Base-by-base conservation (phyloP, 2,888 invertebrate genomes). In the Cryptus viduatorius region DNA sequence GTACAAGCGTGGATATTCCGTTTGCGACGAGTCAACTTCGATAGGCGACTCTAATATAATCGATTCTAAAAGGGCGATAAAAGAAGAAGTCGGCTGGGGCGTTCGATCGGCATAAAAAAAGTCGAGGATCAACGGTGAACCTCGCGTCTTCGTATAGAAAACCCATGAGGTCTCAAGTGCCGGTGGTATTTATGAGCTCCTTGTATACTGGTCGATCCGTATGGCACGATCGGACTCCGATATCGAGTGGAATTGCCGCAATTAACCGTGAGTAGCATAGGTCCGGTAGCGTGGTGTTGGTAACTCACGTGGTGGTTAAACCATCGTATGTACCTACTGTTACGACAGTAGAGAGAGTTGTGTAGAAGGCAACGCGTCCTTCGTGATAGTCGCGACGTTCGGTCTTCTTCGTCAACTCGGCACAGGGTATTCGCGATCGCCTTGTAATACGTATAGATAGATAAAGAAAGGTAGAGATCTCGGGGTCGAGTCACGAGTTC, bases 261-360 rank as follows among this genome's bases (percentile, higher is more conserved):
- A 87, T 87, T 84, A 87, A 79, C 46, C 78, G 68, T 78, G 71
- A 85, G 87, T 82, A 81, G 83, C 77, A 83, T 81, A 71, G 75
- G 50, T 81, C 64, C 48, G 64, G 44, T 48, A 67, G 50, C 65
- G 53, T 7, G 31, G 29, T 46, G n/a, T 48, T 69, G 4, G 68
- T 69, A 69, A 24, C 24, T 48, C 48, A 29, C 24, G 68, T 59
- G 29, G 16, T 3, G 68, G 14, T 56, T 67, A 64, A 56, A 67
- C 19, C 29, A 29, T 67, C 29, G 29, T n/a, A 46, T 50, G 48
- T 68, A 69, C 24, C 56, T 31, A 24, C 31, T 56, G 59, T 69
- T 73, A 65, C 79, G 53, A 64, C 24, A 48, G 14, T 65, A 29
- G 71, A 61, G 31, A 31, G 31, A 24, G 59, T 1, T 24, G 29